Base-by-base conservation (phyloP, 2,797 vertebrate species). In the Neosilurus mollespiculum region DNA sequence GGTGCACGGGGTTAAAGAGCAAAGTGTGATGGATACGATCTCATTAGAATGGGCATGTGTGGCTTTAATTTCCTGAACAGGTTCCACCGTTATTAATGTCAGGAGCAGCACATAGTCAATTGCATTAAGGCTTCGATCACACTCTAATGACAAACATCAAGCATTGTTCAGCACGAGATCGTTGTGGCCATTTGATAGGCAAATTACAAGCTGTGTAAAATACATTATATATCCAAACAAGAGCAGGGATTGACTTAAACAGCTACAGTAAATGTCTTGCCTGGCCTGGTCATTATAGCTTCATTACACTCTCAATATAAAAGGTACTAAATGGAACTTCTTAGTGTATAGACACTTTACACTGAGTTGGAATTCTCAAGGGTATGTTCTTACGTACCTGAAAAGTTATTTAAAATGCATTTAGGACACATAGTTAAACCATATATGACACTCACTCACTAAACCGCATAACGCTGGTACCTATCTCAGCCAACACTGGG, bases 51-150 rank as follows among this genome's bases (percentile, higher is more conserved):
- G 86, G 85, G 87, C 89, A 91, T 85, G 89, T 88, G 69, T 83
- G 81, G 87, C 87, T 90, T 90, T 91, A 87, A 92, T 92, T 92
- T 92, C 89, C 90, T 91, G 84, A 81, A 84, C 78, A 85, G 89
- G 88, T 89, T 92, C 90, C 86, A 87, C 92, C 90, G 91, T 92
- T 92, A 91, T 92, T 92, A 92, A 87, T 86, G 89, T 90, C 88
- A 90, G 79, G 73, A 85, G 76, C 86, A 87, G 88, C 88, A 87
- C 85, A 80, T 86, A 89, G 87, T 88, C 88, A 88, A 90, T 90
- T 87, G 88, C 87, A 91, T 89, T 90, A 89, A 84, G 84, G 77
- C 88, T 90, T 91, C 88, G 87, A 89, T 89, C 88, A 89, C 88
- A 79, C 73, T 83, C 82, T 87, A 89, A 89, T 88, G 88, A 91